Evolutionary conservation across 2,797 vertebrate genomes (phyloP).

Genomic region (Phylloscopus collybita): DNA sequence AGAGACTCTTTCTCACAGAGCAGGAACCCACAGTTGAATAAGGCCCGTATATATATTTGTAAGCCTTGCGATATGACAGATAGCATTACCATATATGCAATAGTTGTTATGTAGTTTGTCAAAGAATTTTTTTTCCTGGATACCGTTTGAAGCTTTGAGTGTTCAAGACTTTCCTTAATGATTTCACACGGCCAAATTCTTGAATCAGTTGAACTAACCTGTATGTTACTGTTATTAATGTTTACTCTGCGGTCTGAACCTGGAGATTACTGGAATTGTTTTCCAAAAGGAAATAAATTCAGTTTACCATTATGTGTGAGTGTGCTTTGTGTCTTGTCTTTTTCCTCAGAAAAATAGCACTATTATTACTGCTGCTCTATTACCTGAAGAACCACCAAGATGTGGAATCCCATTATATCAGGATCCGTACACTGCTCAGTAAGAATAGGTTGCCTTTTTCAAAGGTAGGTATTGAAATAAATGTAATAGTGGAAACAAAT

Average conservation of each 20-base stretch:
- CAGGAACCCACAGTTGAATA: slow-evolving; percentile 80
- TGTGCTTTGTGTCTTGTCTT: slow-evolving; percentile 76
- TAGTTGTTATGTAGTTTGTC: slow-evolving; percentile 87
- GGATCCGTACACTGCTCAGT: neutral
- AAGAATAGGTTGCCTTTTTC: neutral
- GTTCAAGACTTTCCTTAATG: slow-evolving; percentile 85
- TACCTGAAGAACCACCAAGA: neutral
- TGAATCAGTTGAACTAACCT: slow-evolving; percentile 92
- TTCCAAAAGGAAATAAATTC: slow-evolving; percentile 88
- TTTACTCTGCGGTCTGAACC: slow-evolving; percentile 97
- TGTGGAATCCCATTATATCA: neutral
- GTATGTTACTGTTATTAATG: slow-evolving; percentile 99
- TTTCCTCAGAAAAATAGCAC: slow-evolving; percentile 46
- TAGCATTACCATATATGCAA: slow-evolving; percentile 88
- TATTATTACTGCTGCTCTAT: neutral
- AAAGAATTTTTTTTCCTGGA: slow-evolving; percentile 82
- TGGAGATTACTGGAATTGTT: slow-evolving; percentile 98
- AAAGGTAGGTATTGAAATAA: neutral
- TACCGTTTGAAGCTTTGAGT: slow-evolving; percentile 85
- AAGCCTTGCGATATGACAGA: slow-evolving; percentile 88
- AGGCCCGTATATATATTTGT: slow-evolving; percentile 86
- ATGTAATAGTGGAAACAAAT: neutral
- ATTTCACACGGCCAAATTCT: slow-evolving; percentile 89
- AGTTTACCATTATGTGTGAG: slow-evolving; percentile 86
- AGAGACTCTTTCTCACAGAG: slow-evolving; percentile 75